phyloP scores from a whole-genome alignment of 2,113 vertebrate genomes.

The Onychostoma macrolepis region DNA sequence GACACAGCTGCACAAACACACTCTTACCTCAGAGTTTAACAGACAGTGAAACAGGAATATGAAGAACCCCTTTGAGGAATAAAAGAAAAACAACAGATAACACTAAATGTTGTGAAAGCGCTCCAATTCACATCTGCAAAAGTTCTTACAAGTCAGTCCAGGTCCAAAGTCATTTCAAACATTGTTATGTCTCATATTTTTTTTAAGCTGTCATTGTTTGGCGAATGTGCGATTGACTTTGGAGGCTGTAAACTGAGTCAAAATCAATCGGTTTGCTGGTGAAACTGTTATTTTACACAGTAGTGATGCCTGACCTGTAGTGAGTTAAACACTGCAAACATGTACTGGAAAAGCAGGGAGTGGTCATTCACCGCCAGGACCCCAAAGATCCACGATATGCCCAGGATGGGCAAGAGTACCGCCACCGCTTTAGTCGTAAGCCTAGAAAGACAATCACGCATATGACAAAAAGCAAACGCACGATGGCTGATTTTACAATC shows the following conservation, averaged over 20 bases:
- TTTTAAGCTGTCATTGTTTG: slow-evolving; percentile 26
- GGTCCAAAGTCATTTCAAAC: slow-evolving; percentile 32
- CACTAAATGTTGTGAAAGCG: neutral
- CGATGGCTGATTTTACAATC: neutral
- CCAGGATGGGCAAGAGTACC: slow-evolving; percentile 92
- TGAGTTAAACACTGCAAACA: slow-evolving; percentile 95
- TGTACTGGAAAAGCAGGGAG: slow-evolving; percentile 88
- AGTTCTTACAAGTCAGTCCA: slow-evolving; percentile 31
- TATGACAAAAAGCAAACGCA: neutral
- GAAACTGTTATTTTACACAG: slow-evolving; percentile 7
- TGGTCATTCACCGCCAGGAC: slow-evolving; percentile 88
- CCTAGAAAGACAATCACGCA: slow-evolving; percentile 68
- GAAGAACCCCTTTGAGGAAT: slow-evolving; percentile 88
- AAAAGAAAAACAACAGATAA: slow-evolving; percentile 38
- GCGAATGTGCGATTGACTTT: slow-evolving; percentile 21
- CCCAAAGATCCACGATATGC: slow-evolving; percentile 96
- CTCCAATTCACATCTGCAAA: slow-evolving; percentile 18
- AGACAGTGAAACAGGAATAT: slow-evolving; percentile 98
- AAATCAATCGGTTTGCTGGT: slow-evolving; percentile 1
- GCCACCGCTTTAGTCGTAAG: slow-evolving; percentile 92
- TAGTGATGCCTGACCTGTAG: slow-evolving; percentile 82
- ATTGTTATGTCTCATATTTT: slow-evolving; percentile 24
- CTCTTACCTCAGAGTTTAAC: slow-evolving; percentile 94
- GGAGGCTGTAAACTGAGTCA: slow-evolving; percentile 1
- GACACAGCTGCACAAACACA: slow-evolving; percentile 50